phyloP scores from a whole-genome alignment of 1,140 invertebrate species.

The Acromyrmex charruanus region DNA sequence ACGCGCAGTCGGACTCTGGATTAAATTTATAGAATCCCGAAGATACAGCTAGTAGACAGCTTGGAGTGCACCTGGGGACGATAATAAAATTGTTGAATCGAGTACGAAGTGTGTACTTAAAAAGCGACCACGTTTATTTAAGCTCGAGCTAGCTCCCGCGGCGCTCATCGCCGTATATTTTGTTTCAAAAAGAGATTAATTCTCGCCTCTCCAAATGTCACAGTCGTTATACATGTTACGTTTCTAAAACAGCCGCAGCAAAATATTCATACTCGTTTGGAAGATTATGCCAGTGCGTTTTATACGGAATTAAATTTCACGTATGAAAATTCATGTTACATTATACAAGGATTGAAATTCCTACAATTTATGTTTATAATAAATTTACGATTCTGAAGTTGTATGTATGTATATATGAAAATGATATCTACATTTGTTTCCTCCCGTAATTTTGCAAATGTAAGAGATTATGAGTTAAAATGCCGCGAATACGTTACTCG shows the following conservation, averaged over 20 bases:
- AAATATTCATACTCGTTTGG: conserved; percentile 16
- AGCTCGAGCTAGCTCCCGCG: background rate
- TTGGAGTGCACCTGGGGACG: background rate
- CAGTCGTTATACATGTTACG: background rate
- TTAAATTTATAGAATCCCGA: conserved; percentile 30
- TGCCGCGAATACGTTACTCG: background rate
- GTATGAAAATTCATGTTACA: conserved; percentile 2
- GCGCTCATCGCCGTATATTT: background rate
- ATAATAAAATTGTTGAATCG: conserved; percentile 40
- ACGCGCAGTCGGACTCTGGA: background rate
- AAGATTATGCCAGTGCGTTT: conserved; percentile 18
- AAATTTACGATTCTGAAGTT: background rate
- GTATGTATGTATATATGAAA: background rate
- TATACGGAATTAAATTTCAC: conserved; percentile 9
- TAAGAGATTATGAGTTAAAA: background rate
- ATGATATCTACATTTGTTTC: conserved; percentile 1
- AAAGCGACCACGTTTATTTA: conserved; percentile 37
- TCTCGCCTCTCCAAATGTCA: background rate
- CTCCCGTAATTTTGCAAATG: background rate
- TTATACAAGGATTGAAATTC: conserved; percentile 16
- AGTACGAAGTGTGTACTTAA: conserved; percentile 32
- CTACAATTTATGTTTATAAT: background rate
- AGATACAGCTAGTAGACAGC: background rate
- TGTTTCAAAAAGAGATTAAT: conserved; percentile 45
- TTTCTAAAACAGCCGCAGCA: background rate